Conservation (phyloP, 2,888 invertebrate genomes). For the Anthrax anthrax region DNA sequence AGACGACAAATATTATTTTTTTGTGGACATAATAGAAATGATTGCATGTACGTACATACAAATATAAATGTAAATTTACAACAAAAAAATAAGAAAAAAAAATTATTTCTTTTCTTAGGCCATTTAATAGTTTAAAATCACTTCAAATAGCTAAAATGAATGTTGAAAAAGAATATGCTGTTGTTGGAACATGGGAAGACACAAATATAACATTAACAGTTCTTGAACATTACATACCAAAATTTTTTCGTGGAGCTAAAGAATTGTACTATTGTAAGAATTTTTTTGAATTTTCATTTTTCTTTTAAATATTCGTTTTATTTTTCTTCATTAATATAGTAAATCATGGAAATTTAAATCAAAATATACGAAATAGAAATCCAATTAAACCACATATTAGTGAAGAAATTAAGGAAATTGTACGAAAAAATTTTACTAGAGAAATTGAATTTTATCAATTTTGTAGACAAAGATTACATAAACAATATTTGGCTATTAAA, state of each 20-base stretch:
- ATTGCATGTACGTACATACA: slow-evolving; percentile 71
- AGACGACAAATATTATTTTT: slow-evolving; percentile 77
- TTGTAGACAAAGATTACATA: slow-evolving; percentile 68
- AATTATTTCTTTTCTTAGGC: slow-evolving; percentile 48
- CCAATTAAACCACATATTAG: slow-evolving; percentile 77
- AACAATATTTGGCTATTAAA: slow-evolving; percentile 60
- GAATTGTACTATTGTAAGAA: slow-evolving; percentile 64
- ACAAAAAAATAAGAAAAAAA: no score
- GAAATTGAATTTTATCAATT: slow-evolving; percentile 89
- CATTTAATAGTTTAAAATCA: slow-evolving; percentile 71
- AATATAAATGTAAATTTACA: not conserved
- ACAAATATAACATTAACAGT: slow-evolving; percentile 73
- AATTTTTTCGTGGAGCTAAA: slow-evolving; percentile 67
- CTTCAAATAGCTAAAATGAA: slow-evolving; percentile 71
- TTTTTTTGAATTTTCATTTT: not conserved
- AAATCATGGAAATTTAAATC: slow-evolving; percentile 57
- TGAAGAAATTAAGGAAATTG: slow-evolving; percentile 71
- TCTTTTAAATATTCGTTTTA: no score
- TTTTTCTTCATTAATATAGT: slow-evolving; percentile 34
- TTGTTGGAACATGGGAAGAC: slow-evolving; percentile 78
- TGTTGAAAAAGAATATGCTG: slow-evolving; percentile 75
- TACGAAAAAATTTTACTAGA: slow-evolving; percentile 70
- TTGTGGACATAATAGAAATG: slow-evolving; percentile 80
- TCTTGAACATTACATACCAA: slow-evolving; percentile 71
- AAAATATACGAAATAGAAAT: slow-evolving; percentile 74